Conservation (phyloP, 2,113 vertebrate genomes). For the Mesocricetus auratus region DNA sequence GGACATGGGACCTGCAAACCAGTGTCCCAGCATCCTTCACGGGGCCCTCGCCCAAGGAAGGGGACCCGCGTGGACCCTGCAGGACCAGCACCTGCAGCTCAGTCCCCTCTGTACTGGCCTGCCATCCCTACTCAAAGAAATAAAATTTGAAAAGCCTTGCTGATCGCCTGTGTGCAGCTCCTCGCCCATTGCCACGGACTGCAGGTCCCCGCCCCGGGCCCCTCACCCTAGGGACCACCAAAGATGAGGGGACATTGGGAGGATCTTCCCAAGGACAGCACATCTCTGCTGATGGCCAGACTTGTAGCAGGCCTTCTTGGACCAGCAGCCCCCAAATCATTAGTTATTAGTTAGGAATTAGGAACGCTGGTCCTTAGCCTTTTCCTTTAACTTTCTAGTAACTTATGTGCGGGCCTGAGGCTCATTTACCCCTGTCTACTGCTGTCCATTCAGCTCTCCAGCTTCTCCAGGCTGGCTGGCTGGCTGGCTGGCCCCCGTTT, state of each 20-base stretch:
- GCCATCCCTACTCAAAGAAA: background rate
- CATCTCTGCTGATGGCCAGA: background rate
- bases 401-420: background rate
- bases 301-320: background rate
- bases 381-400: background rate
- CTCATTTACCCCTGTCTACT: background rate
- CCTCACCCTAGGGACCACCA: too few relatives aligned
- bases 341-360: background rate
- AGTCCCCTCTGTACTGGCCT: background rate
- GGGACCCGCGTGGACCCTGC: background rate
- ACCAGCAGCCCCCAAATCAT: background rate
- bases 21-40: background rate
- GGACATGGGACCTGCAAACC: background rate
- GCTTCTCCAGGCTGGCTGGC: background rate
- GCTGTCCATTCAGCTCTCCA: background rate
- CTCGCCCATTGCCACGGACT: background rate
- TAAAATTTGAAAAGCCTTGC: constrained; percentile 29
- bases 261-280: background rate
- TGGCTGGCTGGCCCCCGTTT: background rate
- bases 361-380: background rate
- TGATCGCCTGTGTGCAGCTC: background rate
- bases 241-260: background rate
- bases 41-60: background rate
- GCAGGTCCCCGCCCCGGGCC: background rate
- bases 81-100: background rate